phyloP scores from a whole-genome alignment of 2,113 vertebrate species.

The Myotis lucifugus region DNA sequence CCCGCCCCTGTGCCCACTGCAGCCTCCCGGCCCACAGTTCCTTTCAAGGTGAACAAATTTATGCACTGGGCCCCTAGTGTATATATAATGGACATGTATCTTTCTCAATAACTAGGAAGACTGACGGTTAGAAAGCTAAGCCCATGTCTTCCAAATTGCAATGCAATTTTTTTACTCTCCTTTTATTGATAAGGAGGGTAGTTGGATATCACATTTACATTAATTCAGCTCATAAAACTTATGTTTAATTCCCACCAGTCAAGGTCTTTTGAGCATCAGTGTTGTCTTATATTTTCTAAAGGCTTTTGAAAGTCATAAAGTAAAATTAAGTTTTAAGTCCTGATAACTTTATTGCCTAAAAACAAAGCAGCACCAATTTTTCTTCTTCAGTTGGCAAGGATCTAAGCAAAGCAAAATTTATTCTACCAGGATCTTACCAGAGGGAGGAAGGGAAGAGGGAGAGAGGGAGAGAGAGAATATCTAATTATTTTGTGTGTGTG shows the following conservation, averaged over 20 bases:
- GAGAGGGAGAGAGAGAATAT: background rate
- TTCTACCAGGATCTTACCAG: background rate
- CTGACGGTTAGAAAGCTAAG: background rate
- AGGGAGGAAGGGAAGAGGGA: background rate
- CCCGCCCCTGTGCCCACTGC: too few relatives aligned
- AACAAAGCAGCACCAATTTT: background rate
- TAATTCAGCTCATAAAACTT: background rate
- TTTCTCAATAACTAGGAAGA: background rate
- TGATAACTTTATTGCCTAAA: background rate
- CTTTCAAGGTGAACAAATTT: too few relatives aligned
- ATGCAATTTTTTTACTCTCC: background rate
- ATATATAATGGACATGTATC: background rate
- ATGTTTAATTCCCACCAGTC: background rate
- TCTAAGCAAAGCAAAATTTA: background rate
- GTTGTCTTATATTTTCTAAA: constrained; percentile 25
- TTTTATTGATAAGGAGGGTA: background rate
- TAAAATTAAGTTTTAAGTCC: background rate
- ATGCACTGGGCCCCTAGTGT: background rate
- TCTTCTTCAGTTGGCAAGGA: background rate
- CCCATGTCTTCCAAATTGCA: background rate
- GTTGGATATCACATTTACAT: background rate
- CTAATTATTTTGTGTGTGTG: background rate
- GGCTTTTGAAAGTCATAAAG: constrained; percentile 50
- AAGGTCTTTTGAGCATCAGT: background rate
- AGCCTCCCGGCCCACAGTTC: too few relatives aligned